A percentile compares a stretch with the other conserved stretches of the same genome.
Conservation (phyloP, 2,797 vertebrate species). For the Sebastes steindachneri region DNA sequence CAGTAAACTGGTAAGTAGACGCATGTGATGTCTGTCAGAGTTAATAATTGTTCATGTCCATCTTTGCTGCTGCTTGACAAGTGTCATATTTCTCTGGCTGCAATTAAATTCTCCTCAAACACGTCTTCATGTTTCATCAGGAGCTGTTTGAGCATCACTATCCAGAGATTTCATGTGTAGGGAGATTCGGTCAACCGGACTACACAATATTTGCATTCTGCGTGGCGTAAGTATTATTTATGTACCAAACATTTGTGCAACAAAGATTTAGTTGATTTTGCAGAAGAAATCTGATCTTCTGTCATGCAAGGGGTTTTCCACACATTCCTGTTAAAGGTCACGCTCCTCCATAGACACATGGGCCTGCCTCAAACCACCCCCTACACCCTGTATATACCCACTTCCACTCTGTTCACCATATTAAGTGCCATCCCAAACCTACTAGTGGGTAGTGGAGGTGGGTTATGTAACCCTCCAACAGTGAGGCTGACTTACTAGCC, state of each 20-base stretch:
- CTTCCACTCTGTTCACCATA: neutral
- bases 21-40: too few relatives aligned
- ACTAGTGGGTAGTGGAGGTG: neutral
- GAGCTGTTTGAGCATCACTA: conserved; percentile 85
- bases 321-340: neutral
- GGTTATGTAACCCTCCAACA: neutral
- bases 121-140: conserved; percentile 29
- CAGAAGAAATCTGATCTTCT: too few relatives aligned
- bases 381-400: neutral
- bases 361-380: neutral
- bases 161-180: conserved; percentile 89
- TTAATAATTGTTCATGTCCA: neutral
- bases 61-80: neutral
- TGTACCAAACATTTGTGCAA: too few relatives aligned
- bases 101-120: neutral
- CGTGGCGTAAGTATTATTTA: conserved; percentile 78
- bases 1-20: conserved; percentile 79
- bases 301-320: neutral
- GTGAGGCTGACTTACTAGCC: neutral
- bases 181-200: conserved; percentile 75
- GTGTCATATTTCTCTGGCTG: neutral
- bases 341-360: neutral
- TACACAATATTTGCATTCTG: conserved; percentile 87
- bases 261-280: neutral
- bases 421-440: neutral